These are phyloP conservation scores for Pipa parva DNA, from an alignment of 2,113 vertebrate species.

Conservation along the genomic window DNA sequence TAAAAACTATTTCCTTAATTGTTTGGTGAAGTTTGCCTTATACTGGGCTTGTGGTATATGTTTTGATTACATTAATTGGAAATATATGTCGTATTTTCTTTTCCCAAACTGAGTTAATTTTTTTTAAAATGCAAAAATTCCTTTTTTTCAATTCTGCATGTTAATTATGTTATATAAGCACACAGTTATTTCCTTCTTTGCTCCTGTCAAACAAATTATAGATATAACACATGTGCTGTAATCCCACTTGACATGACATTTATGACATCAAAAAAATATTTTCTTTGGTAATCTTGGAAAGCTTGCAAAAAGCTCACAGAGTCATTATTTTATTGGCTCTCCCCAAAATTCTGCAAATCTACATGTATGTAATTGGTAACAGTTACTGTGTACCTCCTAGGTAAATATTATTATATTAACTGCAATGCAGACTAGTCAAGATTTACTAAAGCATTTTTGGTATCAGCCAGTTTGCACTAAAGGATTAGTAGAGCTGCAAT, in stretches of 20 bases:
- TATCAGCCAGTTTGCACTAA: no score
- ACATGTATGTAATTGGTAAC: not conserved
- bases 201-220: conserved; percentile 28
- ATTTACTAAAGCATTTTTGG: no score
- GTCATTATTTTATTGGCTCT: conserved; percentile 14
- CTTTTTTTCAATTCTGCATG: not conserved
- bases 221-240: not conserved
- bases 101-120: no score
- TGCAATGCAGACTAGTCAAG: not conserved
- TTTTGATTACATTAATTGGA: no score
- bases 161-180: not conserved
- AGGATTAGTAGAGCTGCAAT: no score
- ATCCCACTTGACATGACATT: conserved; percentile 14
- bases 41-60: no score
- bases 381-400: not conserved
- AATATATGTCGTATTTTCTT: no score
- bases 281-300: conserved; percentile 21
- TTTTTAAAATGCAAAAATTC: not conserved
- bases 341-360: conserved; percentile 4
- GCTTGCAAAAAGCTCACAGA: conserved; percentile 19
- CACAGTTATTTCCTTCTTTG: not conserved
- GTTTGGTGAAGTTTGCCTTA: no score
- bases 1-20: no score
- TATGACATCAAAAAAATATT: conserved; percentile 7
- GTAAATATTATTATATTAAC: not conserved